Evolutionary conservation across 2,797 vertebrate species (phyloP), one percentile per base, ranked within the genome.

Genomic region (Chaetodon trifasciatus): DNA sequence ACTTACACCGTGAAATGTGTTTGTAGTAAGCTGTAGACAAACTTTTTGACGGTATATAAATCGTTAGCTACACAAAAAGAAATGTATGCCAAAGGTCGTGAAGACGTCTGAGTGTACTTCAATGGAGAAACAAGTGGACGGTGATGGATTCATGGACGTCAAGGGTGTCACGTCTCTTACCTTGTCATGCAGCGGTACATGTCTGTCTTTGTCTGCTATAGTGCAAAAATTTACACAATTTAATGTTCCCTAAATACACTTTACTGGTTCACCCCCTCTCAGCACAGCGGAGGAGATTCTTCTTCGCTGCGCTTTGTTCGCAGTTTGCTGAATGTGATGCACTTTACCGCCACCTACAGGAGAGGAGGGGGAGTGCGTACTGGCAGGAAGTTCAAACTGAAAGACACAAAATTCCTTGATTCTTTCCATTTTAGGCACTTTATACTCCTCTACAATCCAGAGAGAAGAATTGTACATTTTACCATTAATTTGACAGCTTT

Each of bases 131-230:
- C 2, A 66, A 6, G 39, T 24, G 21, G 9, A 42, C 39, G 63
- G 19, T 8, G 32, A 5, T 19, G 9, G 0, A 24, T 50, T 13
- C 2, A 42, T 11, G 44, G 1, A 8, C 0, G 5, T 3, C 5
- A 21, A 23, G 8, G 0, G 13, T 0, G 2, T 13, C n/a, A 4
- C 6, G 15, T 0, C 0, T 74, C 85, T 91, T 91, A 96, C 96
- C 94, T 92, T 44, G 67, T 40, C 1, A 92, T 42, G 75, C 78
- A 89, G 68, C 85, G 90, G 65, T 90, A 89, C 95, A 96, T 95
- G 28, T 78, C 75, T 79, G 44, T n/a, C 15, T 0, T 21, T 15
- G 17, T 19, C 7, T 11, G 32, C 13, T 32, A 17, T 3, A 19
- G 17, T 1, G 9, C 6, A 19, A 6, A 0, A 8, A 42, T 1